phyloP scores from a whole-genome alignment of 2,113 vertebrate species.

The Fregetta grallaria region DNA sequence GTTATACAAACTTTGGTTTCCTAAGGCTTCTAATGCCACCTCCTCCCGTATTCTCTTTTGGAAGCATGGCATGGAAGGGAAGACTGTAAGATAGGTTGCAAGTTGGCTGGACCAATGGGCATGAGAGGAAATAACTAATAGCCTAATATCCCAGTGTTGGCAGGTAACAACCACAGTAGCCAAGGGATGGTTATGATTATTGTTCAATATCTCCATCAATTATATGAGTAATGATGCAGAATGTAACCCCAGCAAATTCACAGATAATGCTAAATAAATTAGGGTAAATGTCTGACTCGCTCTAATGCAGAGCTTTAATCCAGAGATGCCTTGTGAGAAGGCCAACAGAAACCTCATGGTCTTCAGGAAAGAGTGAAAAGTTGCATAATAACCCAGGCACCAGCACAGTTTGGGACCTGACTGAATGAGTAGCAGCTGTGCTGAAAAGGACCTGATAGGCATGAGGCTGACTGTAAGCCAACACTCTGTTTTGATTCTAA shows the following conservation, averaged over 20 bases:
- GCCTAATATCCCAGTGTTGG: not conserved
- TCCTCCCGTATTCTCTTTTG: not conserved
- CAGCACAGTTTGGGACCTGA: not conserved
- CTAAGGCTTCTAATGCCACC: not conserved
- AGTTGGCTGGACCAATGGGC: not conserved
- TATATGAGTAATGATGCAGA: not conserved
- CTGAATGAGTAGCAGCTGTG: not conserved
- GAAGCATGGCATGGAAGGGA: not conserved
- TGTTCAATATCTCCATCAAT: not conserved
- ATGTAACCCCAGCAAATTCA: not conserved
- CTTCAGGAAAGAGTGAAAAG: not conserved
- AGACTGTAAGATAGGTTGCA: not conserved
- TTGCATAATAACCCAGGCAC: not conserved
- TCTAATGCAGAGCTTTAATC: not conserved
- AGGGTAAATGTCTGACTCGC: not conserved
- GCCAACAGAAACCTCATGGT: not conserved
- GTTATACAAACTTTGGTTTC: not conserved
- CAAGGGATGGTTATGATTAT: not conserved
- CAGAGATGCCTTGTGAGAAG: not conserved
- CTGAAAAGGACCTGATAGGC: not conserved
- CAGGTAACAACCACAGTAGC: not conserved
- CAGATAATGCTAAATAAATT: not conserved
- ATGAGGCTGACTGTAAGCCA: not conserved
- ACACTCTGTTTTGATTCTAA: not conserved
- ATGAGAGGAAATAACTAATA: not conserved